Evolutionary conservation across 1,140 invertebrate species (phyloP).

Genomic region (Wasmannia auropunctata): DNA sequence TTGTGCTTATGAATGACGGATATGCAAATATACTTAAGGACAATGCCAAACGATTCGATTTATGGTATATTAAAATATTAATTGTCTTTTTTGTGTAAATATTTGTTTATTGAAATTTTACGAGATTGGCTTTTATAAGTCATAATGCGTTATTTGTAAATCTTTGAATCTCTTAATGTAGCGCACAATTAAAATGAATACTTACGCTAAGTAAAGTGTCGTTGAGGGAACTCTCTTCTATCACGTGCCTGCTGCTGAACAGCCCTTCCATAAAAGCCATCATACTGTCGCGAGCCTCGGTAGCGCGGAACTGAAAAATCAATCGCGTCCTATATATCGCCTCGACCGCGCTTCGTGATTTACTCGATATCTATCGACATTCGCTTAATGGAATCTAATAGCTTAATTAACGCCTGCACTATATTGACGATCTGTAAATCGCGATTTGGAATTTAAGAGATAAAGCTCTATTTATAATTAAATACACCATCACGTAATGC

Average conservation of each 20-base stretch:
- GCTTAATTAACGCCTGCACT: not conserved
- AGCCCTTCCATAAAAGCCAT: constrained; percentile 80
- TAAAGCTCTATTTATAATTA: not conserved
- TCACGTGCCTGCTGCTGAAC: constrained; percentile 75
- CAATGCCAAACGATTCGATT: not conserved
- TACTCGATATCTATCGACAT: constrained; percentile 35
- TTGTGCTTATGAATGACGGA: not conserved
- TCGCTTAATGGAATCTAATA: not conserved
- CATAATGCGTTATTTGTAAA: not conserved
- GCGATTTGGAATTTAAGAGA: not conserved
- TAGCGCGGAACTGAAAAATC: constrained; percentile 80
- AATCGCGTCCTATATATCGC: constrained; percentile 2
- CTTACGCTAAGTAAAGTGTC: constrained; percentile 79
- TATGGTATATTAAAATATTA: not conserved
- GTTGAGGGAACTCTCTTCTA: constrained; percentile 62
- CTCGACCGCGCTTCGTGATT: constrained; percentile 42
- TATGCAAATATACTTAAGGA: not conserved
- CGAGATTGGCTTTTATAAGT: not conserved
- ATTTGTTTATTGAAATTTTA: not conserved
- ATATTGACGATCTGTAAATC: not conserved
- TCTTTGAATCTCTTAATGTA: not conserved
- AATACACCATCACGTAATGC: too few relatives aligned
- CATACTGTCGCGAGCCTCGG: constrained; percentile 75
- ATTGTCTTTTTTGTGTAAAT: not conserved
- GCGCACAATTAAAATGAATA: constrained; percentile 14